Evolutionary conservation across 2,797 vertebrate genomes (phyloP).

Genomic region (Eleutherodactylus coqui): DNA sequence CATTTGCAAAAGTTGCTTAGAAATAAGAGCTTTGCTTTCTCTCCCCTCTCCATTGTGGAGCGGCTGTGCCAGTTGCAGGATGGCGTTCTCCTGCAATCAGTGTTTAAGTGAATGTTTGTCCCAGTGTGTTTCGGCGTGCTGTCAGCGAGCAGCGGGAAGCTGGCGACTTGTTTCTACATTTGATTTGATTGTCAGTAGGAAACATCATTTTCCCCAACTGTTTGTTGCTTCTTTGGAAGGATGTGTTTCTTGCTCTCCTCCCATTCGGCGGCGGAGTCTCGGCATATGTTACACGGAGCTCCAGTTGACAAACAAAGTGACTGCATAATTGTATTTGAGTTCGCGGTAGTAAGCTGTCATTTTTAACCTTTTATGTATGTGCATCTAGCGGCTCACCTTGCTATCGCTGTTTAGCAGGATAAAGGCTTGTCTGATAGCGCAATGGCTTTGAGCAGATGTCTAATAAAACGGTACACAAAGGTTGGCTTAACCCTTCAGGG

Average conservation of each 20-base stretch:
- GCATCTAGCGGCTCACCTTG: conserved; percentile 6
- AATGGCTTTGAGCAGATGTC: not conserved
- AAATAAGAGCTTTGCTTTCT: conserved; percentile 61
- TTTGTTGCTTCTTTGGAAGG: conserved; percentile 72
- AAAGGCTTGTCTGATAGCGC: not conserved
- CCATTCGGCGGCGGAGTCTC: conserved; percentile 2
- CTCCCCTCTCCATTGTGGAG: conserved; percentile 57
- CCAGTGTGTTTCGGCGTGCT: conserved; percentile 78
- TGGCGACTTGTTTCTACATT: conserved; percentile 82
- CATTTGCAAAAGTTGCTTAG: conserved; percentile 57
- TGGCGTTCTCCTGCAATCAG: conserved; percentile 81
- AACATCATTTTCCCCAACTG: conserved; percentile 80
- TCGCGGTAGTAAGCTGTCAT: conserved; percentile 61
- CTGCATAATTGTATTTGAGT: conserved; percentile 62
- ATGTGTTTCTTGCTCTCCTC: conserved; percentile 68
- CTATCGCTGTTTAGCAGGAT: conserved; percentile 12
- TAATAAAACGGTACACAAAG: not conserved
- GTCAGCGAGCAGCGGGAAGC: conserved; percentile 80
- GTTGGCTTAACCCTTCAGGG: not conserved
- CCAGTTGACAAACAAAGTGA: conserved; percentile 48
- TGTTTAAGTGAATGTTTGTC: conserved; percentile 85
- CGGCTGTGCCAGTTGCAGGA: conserved; percentile 69
- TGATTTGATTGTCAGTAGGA: conserved; percentile 86
- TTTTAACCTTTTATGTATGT: conserved; percentile 55
- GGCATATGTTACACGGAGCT: conserved; percentile 50